Conservation (phyloP, 2,797 vertebrate species). For the Menidia menidia region DNA sequence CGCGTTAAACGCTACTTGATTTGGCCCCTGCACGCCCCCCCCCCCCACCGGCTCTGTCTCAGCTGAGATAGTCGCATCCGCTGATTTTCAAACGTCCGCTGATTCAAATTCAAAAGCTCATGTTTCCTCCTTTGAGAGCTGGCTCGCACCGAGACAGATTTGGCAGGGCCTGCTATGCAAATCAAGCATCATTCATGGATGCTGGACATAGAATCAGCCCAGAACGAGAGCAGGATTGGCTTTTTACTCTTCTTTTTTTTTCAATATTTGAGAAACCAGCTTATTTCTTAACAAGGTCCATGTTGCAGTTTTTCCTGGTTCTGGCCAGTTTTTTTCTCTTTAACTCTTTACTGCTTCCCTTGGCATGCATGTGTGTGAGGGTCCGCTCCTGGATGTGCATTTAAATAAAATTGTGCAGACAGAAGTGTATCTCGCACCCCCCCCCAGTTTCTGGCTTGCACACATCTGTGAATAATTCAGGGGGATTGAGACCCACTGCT, state of each 20-base stretch:
- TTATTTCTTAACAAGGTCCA: slow-evolving; percentile 9
- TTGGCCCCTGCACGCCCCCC: slow-evolving; percentile 26
- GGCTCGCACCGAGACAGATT: slow-evolving; percentile 43
- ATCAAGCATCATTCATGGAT: slow-evolving; percentile 55
- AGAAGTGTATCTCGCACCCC: slow-evolving; percentile 34
- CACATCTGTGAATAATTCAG: slow-evolving; percentile 51
- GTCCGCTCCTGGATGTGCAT: slow-evolving; percentile 15
- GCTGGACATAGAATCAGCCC: slow-evolving; percentile 50
- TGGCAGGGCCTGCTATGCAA: slow-evolving; percentile 63
- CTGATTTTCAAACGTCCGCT: slow-evolving; percentile 65
- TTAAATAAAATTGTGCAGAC: slow-evolving; percentile 17
- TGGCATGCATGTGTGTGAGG: not conserved
- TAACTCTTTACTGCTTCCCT: slow-evolving; percentile 20
- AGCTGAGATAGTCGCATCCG: slow-evolving; percentile 58
- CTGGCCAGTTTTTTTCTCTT: not conserved
- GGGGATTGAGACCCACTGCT: slow-evolving; percentile 25
- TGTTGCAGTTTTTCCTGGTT: slow-evolving; percentile 3
- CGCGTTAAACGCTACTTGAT: slow-evolving; percentile 16
- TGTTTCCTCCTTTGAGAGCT: slow-evolving; percentile 61
- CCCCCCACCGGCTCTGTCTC: slow-evolving; percentile 33
- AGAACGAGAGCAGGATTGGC: slow-evolving; percentile 6
- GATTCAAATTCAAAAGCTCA: slow-evolving; percentile 70
- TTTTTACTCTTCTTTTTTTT: not conserved
- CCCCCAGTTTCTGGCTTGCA: slow-evolving; percentile 7
- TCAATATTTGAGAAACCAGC: not conserved